Evolutionary conservation across 2,888 invertebrate genomes (phyloP), one percentile per base, ranked within the genome.

Genomic region (Cryptus viduatorius): DNA sequence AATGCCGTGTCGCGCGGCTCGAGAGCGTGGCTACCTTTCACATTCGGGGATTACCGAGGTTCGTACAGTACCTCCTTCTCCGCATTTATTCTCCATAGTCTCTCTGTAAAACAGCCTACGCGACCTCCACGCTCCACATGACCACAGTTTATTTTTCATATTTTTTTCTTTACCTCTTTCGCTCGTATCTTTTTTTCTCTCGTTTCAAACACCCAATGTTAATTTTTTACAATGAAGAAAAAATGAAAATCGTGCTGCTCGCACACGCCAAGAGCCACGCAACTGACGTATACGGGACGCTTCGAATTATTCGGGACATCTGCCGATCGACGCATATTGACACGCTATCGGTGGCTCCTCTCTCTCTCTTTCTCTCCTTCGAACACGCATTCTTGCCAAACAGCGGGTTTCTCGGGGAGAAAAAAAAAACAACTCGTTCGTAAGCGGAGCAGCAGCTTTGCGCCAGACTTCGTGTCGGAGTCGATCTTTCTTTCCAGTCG

Each of bases 31-130:
- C 84, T 78, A 87, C 73, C 83, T 87, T 83, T 84, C 72, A 85
- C 87, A 89, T 73, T 86, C 73, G 85, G 83, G 89, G 91, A 91
- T 91, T 91, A 91, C 86, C 19, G 78, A 69, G 64, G 80, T 64
- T 85, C 77, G 87, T 84, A 85, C 84, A 69, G 89, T 87, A 85
- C 71, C 42, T 65, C 71, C 61, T 64, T 46, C 72, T 46, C 37
- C 8, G 37, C 37, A 50, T 65, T 29, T 14, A 42, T 12, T 42
- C 12, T 14, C 72, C 67, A 24, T 73, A 75, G 42, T 44, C 72
- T 42, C 73, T 19, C 14, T 50, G 14, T 16, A n/a, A 8, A n/a
- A 29, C 61, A 42, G 53, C 59, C 37, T 64, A 4, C 71, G 12
- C 50, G 12, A 19, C 67, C 77, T 46, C 50, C 71, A 50, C 37